Base-by-base conservation (phyloP, 1,140 invertebrate genomes). In the Hermetia illucens region DNA sequence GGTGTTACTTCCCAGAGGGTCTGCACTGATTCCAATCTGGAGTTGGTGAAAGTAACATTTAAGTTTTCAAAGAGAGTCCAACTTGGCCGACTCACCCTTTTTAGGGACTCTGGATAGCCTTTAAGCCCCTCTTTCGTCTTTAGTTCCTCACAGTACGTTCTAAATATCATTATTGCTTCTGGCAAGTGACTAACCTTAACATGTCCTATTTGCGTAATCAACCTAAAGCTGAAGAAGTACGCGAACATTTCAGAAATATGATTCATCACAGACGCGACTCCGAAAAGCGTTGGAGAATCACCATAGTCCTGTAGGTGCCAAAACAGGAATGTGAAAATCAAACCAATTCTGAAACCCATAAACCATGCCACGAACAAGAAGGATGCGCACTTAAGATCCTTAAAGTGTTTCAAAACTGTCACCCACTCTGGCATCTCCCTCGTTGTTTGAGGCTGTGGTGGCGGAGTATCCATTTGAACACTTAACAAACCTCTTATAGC, bases 221-320 rank as follows among this genome's bases (percentile, higher is more conserved):
- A 72, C 48, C 83, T 79, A 50, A 94, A 93, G 58, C 89, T 92
- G 68, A 96, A 96, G 70, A 98, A 98, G 58, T 96, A 98, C 3
- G 93, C 92, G 51, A 93, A 89, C 47, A 98, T 93, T 67, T 99
- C 95, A 1, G 93, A 97, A 40, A 96, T 84, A 60, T 99, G 95
- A 65, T 98, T 98, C 53, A 98, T 94, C 24, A 98, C 90, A 0
- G 93, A 97, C 0, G 93, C 92, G 16, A 98, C 80, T 34, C 95
- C 95, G 53, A 98, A 99, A 0, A 99, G 71, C 0, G 94, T 97
- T 3, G 95, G 93, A 1, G 89, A 83, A 12, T 95, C 95, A 3
- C 89, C 92, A 49, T 92, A 85, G 57, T 98, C 95, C 70, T 95
- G 88, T 22, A 99, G 70, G 68, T 98, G 94, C 95, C 95, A 99